Evolutionary conservation across 2,797 vertebrate genomes (phyloP), one percentile per base, ranked within the genome.

Genomic region (Megaceryle alcyon): DNA sequence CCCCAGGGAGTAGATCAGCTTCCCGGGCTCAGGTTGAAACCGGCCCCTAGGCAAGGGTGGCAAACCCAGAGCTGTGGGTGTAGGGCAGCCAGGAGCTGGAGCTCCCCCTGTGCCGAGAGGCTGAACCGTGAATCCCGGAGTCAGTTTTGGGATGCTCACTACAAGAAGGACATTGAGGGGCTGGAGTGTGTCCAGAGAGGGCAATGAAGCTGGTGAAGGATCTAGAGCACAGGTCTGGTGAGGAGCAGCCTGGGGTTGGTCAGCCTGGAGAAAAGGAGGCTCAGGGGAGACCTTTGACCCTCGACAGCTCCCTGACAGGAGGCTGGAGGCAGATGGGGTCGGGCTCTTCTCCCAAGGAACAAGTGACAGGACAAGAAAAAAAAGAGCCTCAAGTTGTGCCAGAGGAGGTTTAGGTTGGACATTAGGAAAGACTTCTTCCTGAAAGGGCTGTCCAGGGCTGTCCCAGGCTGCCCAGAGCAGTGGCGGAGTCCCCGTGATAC

Each of bases 41-140:
- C 0, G 11, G 5, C 0, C 14, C 3, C 7, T 0, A 2, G 33
- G 11, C 10, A 21, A 31, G 65, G 61, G 1, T 5, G 65, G 83
- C 41, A 43, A 5, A 12, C 11, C 6, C 2, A 2, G 82, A 28
- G 56, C 80, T 21, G 12, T 1, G 64, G 54, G n/a, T 23, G 35
- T 0, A 31, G 26, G n/a, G n/a, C 20, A 37, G 57, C 17, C 28
- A 11, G 66, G 17, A 56, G 51, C 7, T 29, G 72, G 46, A 28
- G 26, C 77, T 4, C 33, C 33, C 22, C 6, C n/a, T 10, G 57
- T 23, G n/a, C 57, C 15, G n/a, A 22, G 20, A n/a, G 19, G n/a
- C n/a, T n/a, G 21, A 21, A 9, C 21, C n/a, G 35, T 19, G 17
- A 57, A 57, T 57, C n/a, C n/a, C 9, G n/a, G 56, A 9, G 14